These are phyloP conservation scores for Gymnobelideus leadbeateri DNA, from an alignment of 2,113 vertebrate species.

Conservation along the genomic window DNA sequence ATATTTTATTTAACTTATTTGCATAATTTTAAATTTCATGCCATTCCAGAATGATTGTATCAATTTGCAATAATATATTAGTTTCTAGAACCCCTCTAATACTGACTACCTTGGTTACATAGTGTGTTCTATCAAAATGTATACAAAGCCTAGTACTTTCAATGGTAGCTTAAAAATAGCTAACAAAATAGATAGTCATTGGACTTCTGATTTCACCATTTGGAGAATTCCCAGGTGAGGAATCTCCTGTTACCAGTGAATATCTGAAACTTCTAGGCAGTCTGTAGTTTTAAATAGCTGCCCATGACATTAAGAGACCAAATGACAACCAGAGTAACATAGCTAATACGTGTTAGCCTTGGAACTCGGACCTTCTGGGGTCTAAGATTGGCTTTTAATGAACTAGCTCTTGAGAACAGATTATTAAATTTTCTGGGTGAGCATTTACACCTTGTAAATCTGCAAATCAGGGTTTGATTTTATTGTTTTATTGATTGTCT, in stretches of 20 bases:
- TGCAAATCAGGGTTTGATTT: background rate
- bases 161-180: background rate
- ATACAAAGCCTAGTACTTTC: background rate
- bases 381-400: background rate
- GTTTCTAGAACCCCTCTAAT: no score
- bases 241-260: background rate
- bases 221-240: background rate
- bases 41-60: no score
- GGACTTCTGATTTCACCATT: background rate
- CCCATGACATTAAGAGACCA: background rate
- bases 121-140: no score
- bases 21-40: no score
- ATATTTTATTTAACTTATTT: no score
- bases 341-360: background rate
- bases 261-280: background rate
- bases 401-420: no score
- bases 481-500: background rate
- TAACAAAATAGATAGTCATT: background rate
- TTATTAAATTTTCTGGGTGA: background rate
- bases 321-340: background rate
- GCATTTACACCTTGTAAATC: background rate
- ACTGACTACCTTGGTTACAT: no score
- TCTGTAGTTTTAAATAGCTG: background rate
- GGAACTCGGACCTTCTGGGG: background rate
- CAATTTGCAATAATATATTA: no score